Evolutionary conservation across 2,797 vertebrate genomes (phyloP), one percentile per base, ranked within the genome.

Genomic region (Sardinella longiceps): DNA sequence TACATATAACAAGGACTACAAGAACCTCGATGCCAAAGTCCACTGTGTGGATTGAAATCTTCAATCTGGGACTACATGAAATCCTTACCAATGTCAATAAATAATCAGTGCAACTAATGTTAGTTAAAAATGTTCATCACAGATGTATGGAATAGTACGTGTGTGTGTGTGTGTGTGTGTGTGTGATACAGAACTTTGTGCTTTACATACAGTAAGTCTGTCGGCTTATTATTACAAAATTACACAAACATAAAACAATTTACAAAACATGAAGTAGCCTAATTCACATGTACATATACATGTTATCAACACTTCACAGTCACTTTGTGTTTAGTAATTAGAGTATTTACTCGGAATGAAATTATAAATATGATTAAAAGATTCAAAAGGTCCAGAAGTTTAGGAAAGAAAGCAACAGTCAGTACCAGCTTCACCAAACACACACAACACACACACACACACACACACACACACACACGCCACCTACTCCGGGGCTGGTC

Each of bases 1-100:
- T 5, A 23, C 23, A 0, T 94, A 91, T 91, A 93, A 95, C 90
- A 53, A 90, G 0, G 88, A 91, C 10, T 81, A 94, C 91, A 93
- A 94, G 87, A 58, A 92, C 89, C 48, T 94, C 81, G 88, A 94
- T 81, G 33, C 82, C 1, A 87, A 88, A 50, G 81, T 86, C 80
- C 89, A 91, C 83, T 95, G 92, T 56, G 81, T 82, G 15, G 15
- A 58, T n/a, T 86, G 83, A 86, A 53, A 20, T 81, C 43, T 82
- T 82, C 37, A 77, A 80, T 45, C 37, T 28, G 56, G 2, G 20
- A 5, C 23, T 56, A n/a, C 25, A 28, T 50, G 33, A 74, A 74
- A 74, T 7, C 18, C 15, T 23, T 23, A 43, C 37, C 20, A 37
- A 77, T 20, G 33, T 43, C 20, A 77, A 33, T 18, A n/a, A 77